Conservation (phyloP, 2,113 vertebrate species). For the Xenopus tropicalis region DNA sequence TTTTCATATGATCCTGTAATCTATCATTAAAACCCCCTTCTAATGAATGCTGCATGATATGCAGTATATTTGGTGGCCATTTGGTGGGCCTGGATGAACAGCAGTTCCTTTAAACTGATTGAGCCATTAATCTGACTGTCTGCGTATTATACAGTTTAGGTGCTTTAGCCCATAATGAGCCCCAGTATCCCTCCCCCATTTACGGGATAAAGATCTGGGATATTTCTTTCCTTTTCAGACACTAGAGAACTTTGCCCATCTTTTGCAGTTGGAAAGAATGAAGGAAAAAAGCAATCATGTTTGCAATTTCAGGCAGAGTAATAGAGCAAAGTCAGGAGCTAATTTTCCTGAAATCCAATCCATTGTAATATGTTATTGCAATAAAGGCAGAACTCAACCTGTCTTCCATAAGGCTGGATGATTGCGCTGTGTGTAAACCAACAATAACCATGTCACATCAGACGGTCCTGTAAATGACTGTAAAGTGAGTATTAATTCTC, state of each 20-base stretch:
- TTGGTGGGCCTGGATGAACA: too few species aligned
- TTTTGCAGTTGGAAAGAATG: slow-evolving; percentile 48
- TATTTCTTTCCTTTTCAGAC: slow-evolving; percentile 53
- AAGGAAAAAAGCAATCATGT: slow-evolving; percentile 53
- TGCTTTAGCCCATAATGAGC: neutral
- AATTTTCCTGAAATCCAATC: slow-evolving; percentile 78
- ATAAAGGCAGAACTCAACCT: slow-evolving; percentile 66
- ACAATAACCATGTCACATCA: slow-evolving; percentile 57
- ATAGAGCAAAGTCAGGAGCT: slow-evolving; percentile 76
- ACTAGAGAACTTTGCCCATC: slow-evolving; percentile 54
- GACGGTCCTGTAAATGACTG: slow-evolving; percentile 64
- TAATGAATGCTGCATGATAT: too few species aligned
- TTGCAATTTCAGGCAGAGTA: slow-evolving; percentile 75
- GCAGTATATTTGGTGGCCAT: too few species aligned
- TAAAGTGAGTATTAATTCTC: slow-evolving; percentile 60
- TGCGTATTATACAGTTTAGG: neutral
- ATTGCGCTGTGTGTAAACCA: slow-evolving; percentile 62
- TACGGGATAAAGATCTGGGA: neutral
- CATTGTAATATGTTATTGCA: slow-evolving; percentile 73
- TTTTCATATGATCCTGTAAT: too few species aligned
- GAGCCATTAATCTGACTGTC: too few species aligned
- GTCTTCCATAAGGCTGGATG: slow-evolving; percentile 64
- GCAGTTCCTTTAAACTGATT: too few species aligned
- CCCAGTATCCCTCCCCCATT: neutral
- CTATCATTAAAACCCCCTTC: too few species aligned